Conservation (phyloP, 2,888 invertebrate genomes). For the Hirtodrosophila trivittata region DNA sequence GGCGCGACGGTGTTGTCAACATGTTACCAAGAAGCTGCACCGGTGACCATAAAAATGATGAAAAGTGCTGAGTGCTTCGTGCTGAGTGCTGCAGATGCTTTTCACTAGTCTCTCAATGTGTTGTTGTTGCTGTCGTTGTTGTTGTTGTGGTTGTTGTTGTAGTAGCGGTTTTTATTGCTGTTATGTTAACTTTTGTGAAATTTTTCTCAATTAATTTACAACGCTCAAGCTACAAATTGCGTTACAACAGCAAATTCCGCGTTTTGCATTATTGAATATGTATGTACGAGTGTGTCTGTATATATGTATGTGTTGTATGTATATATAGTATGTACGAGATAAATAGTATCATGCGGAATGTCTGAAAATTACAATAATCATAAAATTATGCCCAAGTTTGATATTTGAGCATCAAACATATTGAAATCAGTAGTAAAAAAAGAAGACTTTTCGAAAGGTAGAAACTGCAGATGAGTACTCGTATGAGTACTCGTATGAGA, state of each 20-base stretch:
- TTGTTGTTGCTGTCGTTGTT: slow-evolving; percentile 43
- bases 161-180: slow-evolving; percentile 65
- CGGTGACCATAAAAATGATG: slow-evolving; percentile 54
- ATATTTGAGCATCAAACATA: too few species aligned
- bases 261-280: slow-evolving; percentile 36
- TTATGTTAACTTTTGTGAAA: slow-evolving; percentile 70
- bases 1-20: slow-evolving; percentile 56
- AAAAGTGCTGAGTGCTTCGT: slow-evolving; percentile 51
- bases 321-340: too few species aligned
- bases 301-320: not conserved
- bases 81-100: slow-evolving; percentile 47
- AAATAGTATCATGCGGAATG: too few species aligned
- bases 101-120: slow-evolving; percentile 66
- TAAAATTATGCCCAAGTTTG: too few species aligned
- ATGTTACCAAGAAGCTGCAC: slow-evolving; percentile 46
- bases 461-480: too few species aligned
- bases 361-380: too few species aligned
- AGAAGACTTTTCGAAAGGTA: too few species aligned
- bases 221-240: slow-evolving; percentile 39
- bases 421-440: too few species aligned
- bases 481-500: too few species aligned
- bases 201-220: slow-evolving; percentile 68
- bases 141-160: slow-evolving; percentile 40
- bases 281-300: not conserved
- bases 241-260: slow-evolving; percentile 22